Evolutionary conservation across 2,797 vertebrate genomes (phyloP).

Genomic region (Pipistrellus pygmaeus): DNA sequence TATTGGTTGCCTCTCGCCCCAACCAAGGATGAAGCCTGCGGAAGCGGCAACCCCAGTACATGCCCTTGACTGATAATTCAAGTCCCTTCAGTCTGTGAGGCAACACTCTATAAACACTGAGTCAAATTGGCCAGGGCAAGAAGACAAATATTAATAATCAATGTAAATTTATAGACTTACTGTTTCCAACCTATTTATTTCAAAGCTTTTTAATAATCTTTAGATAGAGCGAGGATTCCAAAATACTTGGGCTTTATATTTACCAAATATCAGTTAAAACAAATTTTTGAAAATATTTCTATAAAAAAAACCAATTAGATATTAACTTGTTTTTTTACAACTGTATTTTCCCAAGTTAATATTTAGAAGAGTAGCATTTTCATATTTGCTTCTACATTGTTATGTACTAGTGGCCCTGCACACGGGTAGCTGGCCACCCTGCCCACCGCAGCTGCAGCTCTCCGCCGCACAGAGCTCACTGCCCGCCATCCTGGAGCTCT

Average conservation of each 20-base stretch:
- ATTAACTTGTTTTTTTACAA: neutral
- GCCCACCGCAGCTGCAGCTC: no score
- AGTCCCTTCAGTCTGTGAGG: no score
- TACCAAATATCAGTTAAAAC: constrained; percentile 26
- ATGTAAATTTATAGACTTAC: constrained; percentile 2
- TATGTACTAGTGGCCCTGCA: neutral
- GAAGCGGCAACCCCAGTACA: no score
- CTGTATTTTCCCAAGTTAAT: neutral
- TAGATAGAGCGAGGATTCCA: neutral
- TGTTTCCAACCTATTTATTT: constrained; percentile 46
- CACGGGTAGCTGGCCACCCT: no score
- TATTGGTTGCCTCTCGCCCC: no score
- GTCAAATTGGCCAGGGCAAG: neutral
- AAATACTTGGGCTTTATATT: neutral
- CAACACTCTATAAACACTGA: no score
- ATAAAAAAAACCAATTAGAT: neutral
- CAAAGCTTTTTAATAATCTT: constrained; percentile 19
- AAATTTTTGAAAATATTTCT: neutral
- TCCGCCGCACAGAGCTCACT: no score
- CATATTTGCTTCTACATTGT: neutral
- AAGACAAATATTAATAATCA: neutral
- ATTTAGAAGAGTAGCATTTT: constrained; percentile 18
- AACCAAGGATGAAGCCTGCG: no score
- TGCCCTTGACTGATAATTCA: no score
- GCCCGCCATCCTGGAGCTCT: no score